Conservation (phyloP, 2,113 vertebrate genomes). For the Fregetta grallaria region DNA sequence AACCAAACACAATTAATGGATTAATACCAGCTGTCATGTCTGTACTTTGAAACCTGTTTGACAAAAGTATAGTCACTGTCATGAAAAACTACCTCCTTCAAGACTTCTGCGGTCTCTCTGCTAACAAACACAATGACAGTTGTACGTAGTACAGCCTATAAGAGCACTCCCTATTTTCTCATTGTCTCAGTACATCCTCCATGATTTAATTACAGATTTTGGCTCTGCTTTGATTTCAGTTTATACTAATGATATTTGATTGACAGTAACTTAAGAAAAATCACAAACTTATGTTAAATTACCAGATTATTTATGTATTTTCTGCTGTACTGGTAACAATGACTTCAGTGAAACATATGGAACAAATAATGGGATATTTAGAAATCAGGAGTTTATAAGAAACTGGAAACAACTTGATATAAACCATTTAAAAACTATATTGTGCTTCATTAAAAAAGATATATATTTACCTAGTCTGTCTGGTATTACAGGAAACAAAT, state of each 20-base stretch:
- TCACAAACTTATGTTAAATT: constrained; percentile 63
- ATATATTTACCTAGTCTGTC: constrained; percentile 71
- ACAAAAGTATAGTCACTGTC: neutral
- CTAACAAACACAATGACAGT: neutral
- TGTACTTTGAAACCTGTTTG: neutral
- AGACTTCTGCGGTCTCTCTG: neutral
- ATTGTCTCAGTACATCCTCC: constrained; percentile 46
- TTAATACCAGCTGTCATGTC: neutral
- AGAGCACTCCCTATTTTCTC: constrained; percentile 24
- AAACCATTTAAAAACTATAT: constrained; percentile 73
- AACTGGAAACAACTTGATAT: constrained; percentile 73
- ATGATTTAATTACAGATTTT: constrained; percentile 60
- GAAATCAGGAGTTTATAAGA: constrained; percentile 74
- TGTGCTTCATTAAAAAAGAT: constrained; percentile 72
- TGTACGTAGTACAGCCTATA: neutral
- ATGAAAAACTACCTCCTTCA: neutral
- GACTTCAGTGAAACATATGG: constrained; percentile 77
- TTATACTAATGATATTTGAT: constrained; percentile 68
- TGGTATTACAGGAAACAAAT: constrained; percentile 68
- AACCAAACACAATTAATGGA: neutral
- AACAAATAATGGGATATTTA: constrained; percentile 73
- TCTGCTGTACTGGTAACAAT: constrained; percentile 70
- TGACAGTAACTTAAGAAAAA: constrained; percentile 74
- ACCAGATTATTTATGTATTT: constrained; percentile 71
- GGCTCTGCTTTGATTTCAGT: constrained; percentile 66